Conservation (phyloP, 1,140 invertebrate genomes). For the Hyles euphorbiae region DNA sequence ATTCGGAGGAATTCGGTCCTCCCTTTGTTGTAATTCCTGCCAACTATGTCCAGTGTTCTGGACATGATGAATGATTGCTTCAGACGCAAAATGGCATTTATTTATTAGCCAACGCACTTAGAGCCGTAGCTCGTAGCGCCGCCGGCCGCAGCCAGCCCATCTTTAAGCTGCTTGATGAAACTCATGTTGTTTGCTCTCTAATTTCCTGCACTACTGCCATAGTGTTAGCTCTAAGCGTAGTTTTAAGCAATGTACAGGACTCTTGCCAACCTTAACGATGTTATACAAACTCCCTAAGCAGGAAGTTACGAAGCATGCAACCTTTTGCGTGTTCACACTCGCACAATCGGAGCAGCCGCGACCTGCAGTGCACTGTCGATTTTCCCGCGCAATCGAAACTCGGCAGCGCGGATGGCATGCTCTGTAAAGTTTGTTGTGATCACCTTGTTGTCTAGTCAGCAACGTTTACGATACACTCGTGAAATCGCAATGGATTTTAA, state of each 20-base stretch:
- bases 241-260: constrained; percentile 34
- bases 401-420: constrained; percentile 11
- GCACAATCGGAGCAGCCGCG: too few species aligned
- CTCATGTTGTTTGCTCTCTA: constrained; percentile 52
- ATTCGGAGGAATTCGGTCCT: too few species aligned
- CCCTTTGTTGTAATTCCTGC: too few species aligned
- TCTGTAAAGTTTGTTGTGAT: constrained; percentile 19
- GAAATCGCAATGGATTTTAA: constrained; percentile 30
- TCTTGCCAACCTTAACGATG: constrained; percentile 22
- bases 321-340: constrained; percentile 13
- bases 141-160: constrained; percentile 34
- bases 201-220: constrained; percentile 60
- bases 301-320: constrained; percentile 42
- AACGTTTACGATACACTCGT: constrained; percentile 33
- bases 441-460: constrained; percentile 42
- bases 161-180: constrained; percentile 58
- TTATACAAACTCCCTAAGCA: constrained; percentile 17
- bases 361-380: too few species aligned
- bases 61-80: too few species aligned
- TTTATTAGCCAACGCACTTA: too few species aligned
- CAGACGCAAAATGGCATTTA: too few species aligned
- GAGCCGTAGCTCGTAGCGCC: constrained; percentile 6
- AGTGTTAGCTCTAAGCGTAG: constrained; percentile 48
- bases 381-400: background rate
- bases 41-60: too few species aligned